Base-by-base conservation (phyloP, 2,797 vertebrate genomes). In the Prunella strophiata region DNA sequence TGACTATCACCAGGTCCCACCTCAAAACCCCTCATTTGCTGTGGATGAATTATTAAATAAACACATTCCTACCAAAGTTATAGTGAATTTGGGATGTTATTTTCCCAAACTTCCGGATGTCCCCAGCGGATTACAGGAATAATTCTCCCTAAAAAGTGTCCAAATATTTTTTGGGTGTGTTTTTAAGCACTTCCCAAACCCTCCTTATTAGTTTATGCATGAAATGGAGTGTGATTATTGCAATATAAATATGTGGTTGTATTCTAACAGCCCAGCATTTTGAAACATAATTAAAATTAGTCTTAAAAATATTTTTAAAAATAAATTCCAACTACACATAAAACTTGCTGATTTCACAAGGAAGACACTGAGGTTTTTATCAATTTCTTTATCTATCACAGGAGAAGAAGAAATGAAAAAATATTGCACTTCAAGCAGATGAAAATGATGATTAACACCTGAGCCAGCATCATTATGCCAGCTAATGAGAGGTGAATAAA, bases 401-500 rank as follows among this genome's bases (percentile, higher is more conserved):
- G 25, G 15, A 23, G n/a, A 92, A 58, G 55, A 89, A 58, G 47
- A 26, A 78, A 40, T 38, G 32, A 36, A 47, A 43, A 50, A 89
- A 92, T 84, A 15, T 71, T 77, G 85, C 88, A 14, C 71, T 71
- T 11, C 87, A 94, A 93, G 92, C 90, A 93, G 73, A 80, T 65
- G 16, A 17, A 52, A 88, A 80, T 61, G 57, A 59, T 63, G 54
- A 94, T 80, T 85, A 80, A 71, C n/a, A 10, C 63, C 57, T 77
- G 72, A 96, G 68, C 79, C 82, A 89, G 72, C 65, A 7, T 20
- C 38, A 85, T 94, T 74, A 85, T 68, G 93, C 42, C 79, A 74
- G 11, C 57, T 79, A 90, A 55, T 83, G 81, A 94, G 91, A 71
- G 52, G 48, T 3, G 63, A 88, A 74, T 16, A 74, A 92, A 43